These are phyloP conservation scores for Astreopora myriophthalma DNA, from an alignment of 64 coral and sea anemone genomes.

Conservation along the genomic window DNA sequence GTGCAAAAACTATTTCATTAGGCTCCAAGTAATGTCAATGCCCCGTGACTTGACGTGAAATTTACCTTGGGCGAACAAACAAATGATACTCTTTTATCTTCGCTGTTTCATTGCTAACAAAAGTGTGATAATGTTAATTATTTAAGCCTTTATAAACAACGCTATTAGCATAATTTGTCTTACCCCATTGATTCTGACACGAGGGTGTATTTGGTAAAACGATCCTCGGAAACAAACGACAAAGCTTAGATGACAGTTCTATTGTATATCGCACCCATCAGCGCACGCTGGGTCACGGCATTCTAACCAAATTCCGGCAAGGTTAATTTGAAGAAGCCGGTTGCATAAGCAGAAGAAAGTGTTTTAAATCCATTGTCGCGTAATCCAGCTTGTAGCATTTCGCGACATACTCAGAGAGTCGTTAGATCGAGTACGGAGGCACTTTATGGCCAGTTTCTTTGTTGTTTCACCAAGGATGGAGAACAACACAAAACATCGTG, in stretches of 20 bases:
- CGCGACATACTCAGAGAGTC: neutral
- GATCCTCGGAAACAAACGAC: neutral
- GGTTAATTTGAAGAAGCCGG: neutral
- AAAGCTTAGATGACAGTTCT: neutral
- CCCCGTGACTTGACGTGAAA: no score
- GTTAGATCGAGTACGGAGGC: neutral
- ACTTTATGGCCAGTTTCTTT: neutral
- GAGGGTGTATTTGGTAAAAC: neutral
- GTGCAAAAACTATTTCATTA: no score
- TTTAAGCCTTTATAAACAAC: neutral
- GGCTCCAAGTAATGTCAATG: no score
- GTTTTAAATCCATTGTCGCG: neutral
- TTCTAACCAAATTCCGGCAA: neutral
- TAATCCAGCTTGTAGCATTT: neutral
- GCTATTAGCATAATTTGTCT: conserved; percentile 21
- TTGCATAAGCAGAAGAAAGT: neutral
- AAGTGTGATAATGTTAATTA: neutral
- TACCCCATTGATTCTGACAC: neutral
- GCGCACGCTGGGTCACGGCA: neutral
- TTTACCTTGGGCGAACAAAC: neutral
- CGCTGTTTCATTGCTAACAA: neutral
- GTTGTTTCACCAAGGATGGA: neutral
- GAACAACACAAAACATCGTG: neutral
- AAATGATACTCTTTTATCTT: neutral
- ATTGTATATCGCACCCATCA: neutral